Base-by-base conservation (phyloP, 92 coral and sea anemone species). In the Scolanthus callimorphus region DNA sequence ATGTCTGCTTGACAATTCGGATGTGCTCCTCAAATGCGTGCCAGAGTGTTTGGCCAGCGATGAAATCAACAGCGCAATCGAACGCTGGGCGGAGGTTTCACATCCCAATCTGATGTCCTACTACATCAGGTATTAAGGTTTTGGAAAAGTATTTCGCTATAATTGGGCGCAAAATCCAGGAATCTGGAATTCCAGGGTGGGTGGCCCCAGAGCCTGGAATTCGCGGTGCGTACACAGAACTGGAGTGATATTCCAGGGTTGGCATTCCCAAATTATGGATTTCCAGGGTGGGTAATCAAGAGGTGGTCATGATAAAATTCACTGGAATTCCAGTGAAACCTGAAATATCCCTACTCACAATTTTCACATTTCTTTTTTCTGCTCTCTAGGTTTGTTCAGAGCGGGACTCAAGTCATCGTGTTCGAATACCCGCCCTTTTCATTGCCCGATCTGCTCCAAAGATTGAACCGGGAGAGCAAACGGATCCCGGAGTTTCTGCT, bases 1-100 rank as follows among this genome's bases (percentile, higher is more conserved):
- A 74, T 94, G 99, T 29, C 82, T 94, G 20, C 79, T 94, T 17
- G 99, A 94, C 61, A 89, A 80, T 82, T 82, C 96, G 0, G 91
- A 90, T 48, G 96, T 94, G 4, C 34, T 94, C 39, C 51, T 94
- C 13, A 94, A 94, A 39, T 90, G 91, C 24, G 71, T 94, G 28
- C 94, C 90, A 0, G 90, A 82, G 55, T 67, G 78, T 26, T 63
- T 88, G 59, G 77, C 59, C 13, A 76, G 59, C 20, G 94, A 85
- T 1, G 86, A 80, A n/a, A 69, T 88, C 3, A 65, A 73, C 39
- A 50, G 73, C 56, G 74, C 85, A 3, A 80, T 85, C 70, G 91
- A 94, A 21, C 49, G 51, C 2, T 94, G 99, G 99, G 65, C 74
- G 11, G 78, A 60, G 0, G 62, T 77, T 3, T 75, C 55, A 64